These are phyloP conservation scores for Coelinius sp. DNA, from an alignment of 2,888 invertebrate genomes.

Conservation along the genomic window DNA sequence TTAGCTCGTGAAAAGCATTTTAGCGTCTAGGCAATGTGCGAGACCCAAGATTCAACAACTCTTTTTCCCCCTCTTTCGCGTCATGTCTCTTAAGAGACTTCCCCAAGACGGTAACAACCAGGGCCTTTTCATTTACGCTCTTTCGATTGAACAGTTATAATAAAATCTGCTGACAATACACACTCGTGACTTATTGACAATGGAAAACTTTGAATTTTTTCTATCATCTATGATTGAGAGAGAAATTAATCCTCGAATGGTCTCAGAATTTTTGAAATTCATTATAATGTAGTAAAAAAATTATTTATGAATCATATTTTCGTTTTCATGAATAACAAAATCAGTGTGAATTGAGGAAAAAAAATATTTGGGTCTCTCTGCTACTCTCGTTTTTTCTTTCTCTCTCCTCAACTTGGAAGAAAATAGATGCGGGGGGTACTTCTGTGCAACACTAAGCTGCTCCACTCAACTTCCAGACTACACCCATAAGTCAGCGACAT, in stretches of 20 bases:
- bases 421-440: slow-evolving; percentile 2
- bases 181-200: background rate
- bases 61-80: slow-evolving; percentile 27
- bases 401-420: background rate
- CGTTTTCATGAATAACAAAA: too few relatives aligned
- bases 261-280: too few relatives aligned
- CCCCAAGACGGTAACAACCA: background rate
- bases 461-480: slow-evolving; percentile 11
- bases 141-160: background rate
- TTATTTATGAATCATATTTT: too few relatives aligned
- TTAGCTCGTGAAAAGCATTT: background rate
- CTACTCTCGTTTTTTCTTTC: background rate
- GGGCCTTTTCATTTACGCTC: slow-evolving; percentile 9
- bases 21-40: background rate
- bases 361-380: background rate
- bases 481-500: background rate
- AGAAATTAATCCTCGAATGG: too few relatives aligned
- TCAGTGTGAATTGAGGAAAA: slow-evolving; percentile 2
- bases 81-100: background rate
- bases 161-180: too few relatives aligned
- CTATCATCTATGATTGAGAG: background rate
- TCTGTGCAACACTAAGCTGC: background rate
- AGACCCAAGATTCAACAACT: slow-evolving; percentile 6
- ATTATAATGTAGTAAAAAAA: too few relatives aligned
- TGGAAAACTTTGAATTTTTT: background rate